phyloP scores from a whole-genome alignment of 2,113 vertebrate genomes.

The Empidonax traillii region DNA sequence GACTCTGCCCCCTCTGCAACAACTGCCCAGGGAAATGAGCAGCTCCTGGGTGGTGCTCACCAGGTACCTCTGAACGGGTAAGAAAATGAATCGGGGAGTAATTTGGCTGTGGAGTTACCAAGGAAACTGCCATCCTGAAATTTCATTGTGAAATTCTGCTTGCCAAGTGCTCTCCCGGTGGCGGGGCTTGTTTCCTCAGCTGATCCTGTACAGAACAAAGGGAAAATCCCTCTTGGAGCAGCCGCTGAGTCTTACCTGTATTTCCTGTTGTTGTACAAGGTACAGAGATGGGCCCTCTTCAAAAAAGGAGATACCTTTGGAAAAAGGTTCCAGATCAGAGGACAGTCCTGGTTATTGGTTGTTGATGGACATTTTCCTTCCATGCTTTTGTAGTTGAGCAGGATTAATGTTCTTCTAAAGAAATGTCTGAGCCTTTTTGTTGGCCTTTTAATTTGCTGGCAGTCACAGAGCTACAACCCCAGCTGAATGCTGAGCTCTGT shows the following conservation, averaged over 20 bases:
- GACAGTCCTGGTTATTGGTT: background rate
- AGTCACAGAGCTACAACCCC: background rate
- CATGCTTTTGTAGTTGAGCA: background rate
- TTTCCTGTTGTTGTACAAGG: background rate
- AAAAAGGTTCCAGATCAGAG: background rate
- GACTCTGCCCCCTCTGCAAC: background rate
- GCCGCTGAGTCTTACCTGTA: background rate
- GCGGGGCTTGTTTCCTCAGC: background rate
- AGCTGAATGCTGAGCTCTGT: background rate
- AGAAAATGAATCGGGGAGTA: background rate
- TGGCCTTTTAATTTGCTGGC: background rate
- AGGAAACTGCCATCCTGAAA: background rate
- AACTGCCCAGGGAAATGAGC: fast-evolving
- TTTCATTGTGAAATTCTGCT: background rate
- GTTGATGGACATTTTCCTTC: background rate
- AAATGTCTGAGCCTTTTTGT: conserved; percentile 2
- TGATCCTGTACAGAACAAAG: background rate
- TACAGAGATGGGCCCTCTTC: background rate
- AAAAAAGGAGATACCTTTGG: background rate
- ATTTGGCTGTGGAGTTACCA: background rate
- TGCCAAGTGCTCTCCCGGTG: background rate
- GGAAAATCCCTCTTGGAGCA: background rate
- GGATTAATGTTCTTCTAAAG: background rate
- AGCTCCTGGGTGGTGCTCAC: background rate
- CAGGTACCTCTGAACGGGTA: fast-evolving